Base-by-base conservation (phyloP, 1,140 invertebrate species). In the Drosophila arawakana region DNA sequence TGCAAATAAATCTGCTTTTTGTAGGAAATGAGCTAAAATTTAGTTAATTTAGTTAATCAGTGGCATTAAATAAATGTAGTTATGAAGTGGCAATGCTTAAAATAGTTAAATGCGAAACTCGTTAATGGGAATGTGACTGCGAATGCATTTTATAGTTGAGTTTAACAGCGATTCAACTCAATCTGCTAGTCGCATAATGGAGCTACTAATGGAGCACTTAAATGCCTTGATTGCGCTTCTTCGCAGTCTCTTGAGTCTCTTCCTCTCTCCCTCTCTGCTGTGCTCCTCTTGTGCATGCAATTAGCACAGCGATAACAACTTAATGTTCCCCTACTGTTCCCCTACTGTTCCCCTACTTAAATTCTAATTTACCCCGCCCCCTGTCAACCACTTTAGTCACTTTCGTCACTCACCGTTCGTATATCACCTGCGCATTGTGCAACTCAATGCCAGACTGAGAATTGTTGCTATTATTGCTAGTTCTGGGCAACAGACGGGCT, bases 371-470 rank as follows among this genome's bases (percentile, higher is more conserved):
- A 3, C n/a, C 21, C 11, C 21, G 18, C 4, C 21, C 1, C 47
- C 5, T 3, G 46, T 47, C 15, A 46, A 6, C 44, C 5, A 15
- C 18, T 41, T 41, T 10, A 11, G 39, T 41, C 39, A 9, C 44
- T 47, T n/a, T 68, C 18, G 18, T 15, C 35, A 81, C 86, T 86
- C 73, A 96, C 95, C 96, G 94, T 93, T 97, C 96, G 92, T 97
- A 97, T 91, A 96, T 96, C 86, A 97, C 96, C 88, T 97, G 96
- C 70, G 96, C 95, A 67, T 95, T 96, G 68, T 95, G 95, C 41
- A 97, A 93, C 93, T 97, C 96, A 80, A 95, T 94, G 73, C 93
- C 94, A 46, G 82, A 94, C 94, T 92, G 94, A 91, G 92, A 94
- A 88, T 93, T 94, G 84, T 66, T 75, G 83, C n/a, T 54, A 34